phyloP scores from a whole-genome alignment of 2,797 vertebrate species.

The Periparus ater region DNA sequence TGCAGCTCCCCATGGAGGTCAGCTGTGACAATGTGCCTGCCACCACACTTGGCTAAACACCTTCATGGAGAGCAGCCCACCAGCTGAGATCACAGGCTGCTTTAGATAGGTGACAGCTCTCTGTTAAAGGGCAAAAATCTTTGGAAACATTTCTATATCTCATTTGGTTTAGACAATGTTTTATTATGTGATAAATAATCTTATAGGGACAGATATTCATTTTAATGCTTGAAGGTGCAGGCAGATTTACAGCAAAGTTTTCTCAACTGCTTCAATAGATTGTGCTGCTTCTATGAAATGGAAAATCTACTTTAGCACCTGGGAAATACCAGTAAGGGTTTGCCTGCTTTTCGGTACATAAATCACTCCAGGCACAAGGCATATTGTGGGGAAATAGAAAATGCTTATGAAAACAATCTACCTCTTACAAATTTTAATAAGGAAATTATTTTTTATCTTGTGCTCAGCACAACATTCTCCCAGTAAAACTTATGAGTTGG shows the following conservation, averaged over 20 bases:
- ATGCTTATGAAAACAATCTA: background rate
- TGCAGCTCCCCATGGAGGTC: fast-evolving
- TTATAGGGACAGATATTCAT: background rate
- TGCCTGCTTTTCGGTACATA: background rate
- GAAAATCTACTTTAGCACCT: background rate
- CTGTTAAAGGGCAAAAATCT: background rate
- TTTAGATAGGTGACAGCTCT: background rate
- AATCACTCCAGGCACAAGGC: background rate
- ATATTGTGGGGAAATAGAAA: background rate
- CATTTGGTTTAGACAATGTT: background rate
- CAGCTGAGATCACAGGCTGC: background rate
- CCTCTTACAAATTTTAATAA: background rate
- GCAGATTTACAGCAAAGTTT: background rate
- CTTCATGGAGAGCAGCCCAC: background rate
- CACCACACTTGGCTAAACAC: background rate
- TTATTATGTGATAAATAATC: background rate
- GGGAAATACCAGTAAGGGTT: background rate
- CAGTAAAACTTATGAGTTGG: background rate
- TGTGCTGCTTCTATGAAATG: background rate
- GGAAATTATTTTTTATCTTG: background rate
- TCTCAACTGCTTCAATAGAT: background rate
- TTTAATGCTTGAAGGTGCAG: background rate
- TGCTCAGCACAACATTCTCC: background rate
- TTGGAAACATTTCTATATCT: fast-evolving
- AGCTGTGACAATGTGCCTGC: no score